phyloP scores from a whole-genome alignment of 92 coral and sea anemone genomes.

The Galaxea fascicularis region DNA sequence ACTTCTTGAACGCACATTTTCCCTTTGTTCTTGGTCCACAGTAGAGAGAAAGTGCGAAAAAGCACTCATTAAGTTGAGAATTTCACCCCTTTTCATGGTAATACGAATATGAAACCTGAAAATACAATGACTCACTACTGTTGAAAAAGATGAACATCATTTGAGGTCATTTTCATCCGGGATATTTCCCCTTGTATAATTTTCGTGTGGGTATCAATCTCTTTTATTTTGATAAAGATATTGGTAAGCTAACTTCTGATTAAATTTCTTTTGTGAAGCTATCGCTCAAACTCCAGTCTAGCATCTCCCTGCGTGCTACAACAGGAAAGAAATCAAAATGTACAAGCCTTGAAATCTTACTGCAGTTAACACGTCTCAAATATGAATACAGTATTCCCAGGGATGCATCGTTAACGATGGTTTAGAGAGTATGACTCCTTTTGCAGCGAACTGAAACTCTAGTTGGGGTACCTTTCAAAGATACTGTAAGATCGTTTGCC shows the following conservation, averaged over 20 bases:
- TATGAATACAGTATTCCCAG: not conserved
- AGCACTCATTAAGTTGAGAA: slow-evolving; percentile 11
- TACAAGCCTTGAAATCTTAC: too few relatives aligned
- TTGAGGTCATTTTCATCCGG: not conserved
- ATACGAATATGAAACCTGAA: not conserved
- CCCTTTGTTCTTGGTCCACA: slow-evolving; percentile 24
- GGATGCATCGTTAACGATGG: not conserved
- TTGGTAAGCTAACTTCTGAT: too few relatives aligned
- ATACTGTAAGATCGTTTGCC: not conserved
- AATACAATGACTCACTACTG: not conserved
- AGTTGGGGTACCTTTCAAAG: not conserved
- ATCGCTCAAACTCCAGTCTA: too few relatives aligned
- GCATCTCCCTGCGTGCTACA: too few relatives aligned
- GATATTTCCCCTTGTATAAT: not conserved
- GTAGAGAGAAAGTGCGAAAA: slow-evolving; percentile 55
- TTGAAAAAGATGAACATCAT: not conserved
- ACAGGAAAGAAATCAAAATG: too few relatives aligned
- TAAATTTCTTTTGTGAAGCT: too few relatives aligned
- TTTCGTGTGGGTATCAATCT: too few relatives aligned
- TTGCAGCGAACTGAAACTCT: not conserved
- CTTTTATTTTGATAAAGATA: too few relatives aligned
- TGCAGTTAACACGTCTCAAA: not conserved
- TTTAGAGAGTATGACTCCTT: not conserved
- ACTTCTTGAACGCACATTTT: slow-evolving; percentile 42
- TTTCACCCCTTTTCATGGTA: not conserved